A percentile compares a stretch with the other conserved stretches of the same genome.
Evolutionary conservation across 1,140 invertebrate species (phyloP).

Genomic region (Globodera rostochiensis): DNA sequence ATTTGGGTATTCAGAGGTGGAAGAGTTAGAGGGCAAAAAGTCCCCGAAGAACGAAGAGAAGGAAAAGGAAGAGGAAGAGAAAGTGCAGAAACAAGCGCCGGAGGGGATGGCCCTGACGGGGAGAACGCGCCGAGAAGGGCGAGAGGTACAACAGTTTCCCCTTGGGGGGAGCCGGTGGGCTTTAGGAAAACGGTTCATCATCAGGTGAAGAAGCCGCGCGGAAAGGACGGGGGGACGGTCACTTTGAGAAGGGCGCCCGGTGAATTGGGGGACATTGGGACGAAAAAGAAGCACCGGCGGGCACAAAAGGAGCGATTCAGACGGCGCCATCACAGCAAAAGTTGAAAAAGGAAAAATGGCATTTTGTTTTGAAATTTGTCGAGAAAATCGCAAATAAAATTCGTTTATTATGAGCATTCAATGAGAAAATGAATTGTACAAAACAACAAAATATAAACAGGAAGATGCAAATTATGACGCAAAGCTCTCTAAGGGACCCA

Average conservation of each 20-base stretch:
- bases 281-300: neutral
- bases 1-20: conserved; percentile 2
- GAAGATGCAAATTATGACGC: no score
- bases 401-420: no score
- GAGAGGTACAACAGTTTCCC: neutral
- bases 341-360: neutral
- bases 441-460: no score
- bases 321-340: neutral
- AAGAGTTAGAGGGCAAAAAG: conserved; percentile 24
- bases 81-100: neutral
- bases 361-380: no score
- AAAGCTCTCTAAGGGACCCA: no score
- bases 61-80: conserved; percentile 8
- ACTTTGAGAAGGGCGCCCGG: conserved; percentile 2
- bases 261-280: conserved; percentile 1
- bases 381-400: neutral
- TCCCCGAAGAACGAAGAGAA: conserved; percentile 12
- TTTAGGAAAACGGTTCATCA: neutral
- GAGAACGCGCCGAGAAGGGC: neutral
- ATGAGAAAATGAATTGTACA: no score
- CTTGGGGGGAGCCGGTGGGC: no score
- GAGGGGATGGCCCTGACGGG: neutral
- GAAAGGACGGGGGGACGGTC: neutral
- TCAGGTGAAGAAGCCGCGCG: neutral
- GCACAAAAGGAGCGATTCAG: neutral